phyloP scores from a whole-genome alignment of 1,140 invertebrate species.

The Halyomorpha halys region DNA sequence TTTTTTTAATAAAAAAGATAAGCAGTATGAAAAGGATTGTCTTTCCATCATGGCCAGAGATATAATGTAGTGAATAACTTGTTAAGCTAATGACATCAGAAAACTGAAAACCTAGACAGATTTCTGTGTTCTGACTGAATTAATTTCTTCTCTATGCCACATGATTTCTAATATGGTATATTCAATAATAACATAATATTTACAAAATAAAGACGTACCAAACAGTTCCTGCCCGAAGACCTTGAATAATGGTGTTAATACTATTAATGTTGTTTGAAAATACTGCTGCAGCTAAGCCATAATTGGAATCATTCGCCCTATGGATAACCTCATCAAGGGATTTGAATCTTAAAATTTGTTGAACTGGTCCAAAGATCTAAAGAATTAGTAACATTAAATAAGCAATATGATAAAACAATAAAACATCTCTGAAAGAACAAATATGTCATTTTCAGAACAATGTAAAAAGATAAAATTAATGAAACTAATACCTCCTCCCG shows the following conservation, averaged over 20 bases:
- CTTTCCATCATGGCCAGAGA: too few species aligned
- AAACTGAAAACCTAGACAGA: too few species aligned
- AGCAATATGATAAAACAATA: neutral
- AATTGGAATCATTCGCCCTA: constrained; percentile 81
- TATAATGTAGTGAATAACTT: too few species aligned
- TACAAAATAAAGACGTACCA: constrained; percentile 47
- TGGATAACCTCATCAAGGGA: constrained; percentile 78
- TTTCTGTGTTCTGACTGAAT: too few species aligned
- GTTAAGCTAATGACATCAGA: too few species aligned
- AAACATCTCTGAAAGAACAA: too few species aligned
- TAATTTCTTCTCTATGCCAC: too few species aligned
- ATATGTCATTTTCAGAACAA: too few species aligned
- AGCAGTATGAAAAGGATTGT: too few species aligned
- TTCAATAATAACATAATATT: neutral
- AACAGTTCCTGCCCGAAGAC: constrained; percentile 79
- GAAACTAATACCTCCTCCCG: constrained; percentile 60
- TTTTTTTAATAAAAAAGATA: too few species aligned
- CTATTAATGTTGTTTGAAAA: constrained; percentile 82
- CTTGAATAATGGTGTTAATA: constrained; percentile 62
- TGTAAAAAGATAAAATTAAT: neutral
- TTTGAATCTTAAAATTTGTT: constrained; percentile 90
- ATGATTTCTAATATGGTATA: too few species aligned
- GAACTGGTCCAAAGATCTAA: constrained; percentile 95
- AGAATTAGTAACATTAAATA: constrained; percentile 27
- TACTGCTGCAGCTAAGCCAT: constrained; percentile 84